Evolutionary conservation across 2,113 vertebrate genomes (phyloP), one percentile per base, ranked within the genome.

Genomic region (Ammodytes marinus): DNA sequence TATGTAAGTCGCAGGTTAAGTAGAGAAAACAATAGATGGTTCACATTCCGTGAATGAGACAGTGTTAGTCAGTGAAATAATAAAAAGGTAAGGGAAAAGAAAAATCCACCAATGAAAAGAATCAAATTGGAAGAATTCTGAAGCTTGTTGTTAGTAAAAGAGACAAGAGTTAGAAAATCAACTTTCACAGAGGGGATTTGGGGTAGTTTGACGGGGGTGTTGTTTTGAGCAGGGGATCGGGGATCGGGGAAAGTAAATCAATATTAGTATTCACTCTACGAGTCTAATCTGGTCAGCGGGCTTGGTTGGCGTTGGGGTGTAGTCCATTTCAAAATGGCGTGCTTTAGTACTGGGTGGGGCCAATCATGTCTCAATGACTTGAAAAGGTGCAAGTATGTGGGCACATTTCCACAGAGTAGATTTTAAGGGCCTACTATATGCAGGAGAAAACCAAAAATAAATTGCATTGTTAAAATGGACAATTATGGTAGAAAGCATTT

Each of bases 1-100:
- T 95, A 93, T 85, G 94, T 93, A 92, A 93, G 93, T 94, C 87
- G 87, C 87, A 93, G 89, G 93, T 95, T 94, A 94, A 93, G 83
- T 92, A 79, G 80, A 93, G 83, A 94, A 94, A 95, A 93, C 91
- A 94, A 94, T 91, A 93, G 92, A 95, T 96, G 95, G 93, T 90
- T 93, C 65, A 96, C 96, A 97, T 97, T 97, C 96, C 95, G 94
- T 95, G 92, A 93, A 94, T 97, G 96, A 96, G 88, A 95, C 89
- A 95, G 95, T 96, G 96, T 97, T 97, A 97, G 96, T 97, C 82
- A 80, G 91, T 84, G 90, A 90, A 94, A 95, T 92, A 69, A 91
- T 88, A 92, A 92, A 89, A 91, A 86, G 86, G 82, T 27, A 27
- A 89, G 92, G 90, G 89, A 69, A 91, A 93, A 92, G 84, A 35